Conservation (phyloP, 2,113 vertebrate species). For the Pachypanchax playfairii region DNA sequence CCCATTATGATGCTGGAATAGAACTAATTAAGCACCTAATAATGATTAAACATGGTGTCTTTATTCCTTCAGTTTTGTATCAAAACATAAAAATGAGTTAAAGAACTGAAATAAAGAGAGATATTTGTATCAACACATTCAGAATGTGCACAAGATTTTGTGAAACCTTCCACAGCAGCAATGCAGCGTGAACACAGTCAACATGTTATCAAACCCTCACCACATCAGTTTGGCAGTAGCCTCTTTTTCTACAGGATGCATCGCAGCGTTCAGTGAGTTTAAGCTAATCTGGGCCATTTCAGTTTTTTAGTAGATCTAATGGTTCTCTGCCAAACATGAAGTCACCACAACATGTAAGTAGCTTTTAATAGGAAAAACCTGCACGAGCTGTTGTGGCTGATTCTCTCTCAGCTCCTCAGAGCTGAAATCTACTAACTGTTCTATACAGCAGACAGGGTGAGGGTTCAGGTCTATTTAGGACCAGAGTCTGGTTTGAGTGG, state of each 20-base stretch:
- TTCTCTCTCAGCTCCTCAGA: slow-evolving; percentile 31
- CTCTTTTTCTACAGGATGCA: slow-evolving; percentile 84
- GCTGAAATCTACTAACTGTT: slow-evolving; percentile 19
- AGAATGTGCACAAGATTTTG: neutral
- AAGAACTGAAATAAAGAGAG: neutral
- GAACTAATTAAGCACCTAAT: too few relatives aligned
- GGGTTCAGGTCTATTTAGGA: slow-evolving; percentile 2
- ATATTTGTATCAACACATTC: neutral
- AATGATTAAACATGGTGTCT: too few relatives aligned
- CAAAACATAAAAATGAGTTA: neutral
- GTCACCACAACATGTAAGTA: slow-evolving; percentile 82
- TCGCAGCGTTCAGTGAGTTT: slow-evolving; percentile 67
- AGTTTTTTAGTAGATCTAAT: slow-evolving; percentile 81
- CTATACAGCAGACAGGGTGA: slow-evolving; percentile 17
- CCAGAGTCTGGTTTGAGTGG: slow-evolving; percentile 7
- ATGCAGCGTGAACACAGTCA: slow-evolving; percentile 61
- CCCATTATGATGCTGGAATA: too few relatives aligned
- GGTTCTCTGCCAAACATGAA: slow-evolving; percentile 86
- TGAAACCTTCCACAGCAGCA: neutral
- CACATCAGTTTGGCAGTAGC: slow-evolving; percentile 74
- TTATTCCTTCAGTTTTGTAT: too few relatives aligned
- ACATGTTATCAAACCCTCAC: slow-evolving; percentile 82
- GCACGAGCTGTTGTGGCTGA: slow-evolving; percentile 53
- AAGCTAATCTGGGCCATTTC: slow-evolving; percentile 55
- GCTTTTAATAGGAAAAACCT: slow-evolving; percentile 85